Percentiles rank a stretch among this genome's conserved stretches.
Evolutionary conservation across 1,140 invertebrate genomes (phyloP).

Genomic region (Drosophila truncata): DNA sequence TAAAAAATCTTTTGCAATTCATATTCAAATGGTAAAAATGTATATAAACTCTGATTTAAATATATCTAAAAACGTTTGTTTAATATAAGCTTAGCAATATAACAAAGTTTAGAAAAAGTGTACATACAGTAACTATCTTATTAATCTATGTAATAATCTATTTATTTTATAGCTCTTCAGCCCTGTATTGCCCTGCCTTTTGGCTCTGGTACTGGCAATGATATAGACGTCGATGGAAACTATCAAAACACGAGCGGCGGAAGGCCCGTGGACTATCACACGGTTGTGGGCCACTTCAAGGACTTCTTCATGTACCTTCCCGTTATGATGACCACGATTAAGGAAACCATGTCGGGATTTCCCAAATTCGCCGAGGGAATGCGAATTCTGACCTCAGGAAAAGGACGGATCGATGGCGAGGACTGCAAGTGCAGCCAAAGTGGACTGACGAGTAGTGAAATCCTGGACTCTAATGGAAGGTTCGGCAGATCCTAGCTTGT

Average conservation of each 20-base stretch:
- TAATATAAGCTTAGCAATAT: background rate
- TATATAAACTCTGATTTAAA: background rate
- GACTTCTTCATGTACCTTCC: constrained; percentile 83
- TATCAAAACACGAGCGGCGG: constrained; percentile 33
- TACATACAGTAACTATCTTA: background rate
- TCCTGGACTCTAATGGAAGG: constrained; percentile 54
- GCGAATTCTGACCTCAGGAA: constrained; percentile 70
- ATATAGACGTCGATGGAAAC: constrained; percentile 59
- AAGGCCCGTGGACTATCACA: constrained; percentile 70
- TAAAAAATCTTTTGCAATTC: background rate
- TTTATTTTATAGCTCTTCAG: constrained; percentile 36
- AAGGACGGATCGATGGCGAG: constrained; percentile 59
- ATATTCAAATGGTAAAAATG: background rate
- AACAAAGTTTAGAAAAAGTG: background rate
- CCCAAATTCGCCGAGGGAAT: constrained; percentile 80
- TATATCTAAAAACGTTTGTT: background rate
- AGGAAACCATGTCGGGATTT: constrained; percentile 79
- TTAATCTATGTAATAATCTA: background rate
- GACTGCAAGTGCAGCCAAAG: constrained; percentile 76
- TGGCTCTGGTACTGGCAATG: constrained; percentile 43
- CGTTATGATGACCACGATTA: constrained; percentile 80
- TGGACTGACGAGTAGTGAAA: constrained; percentile 54
- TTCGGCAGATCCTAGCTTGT: constrained; percentile 45
- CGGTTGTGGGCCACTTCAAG: constrained; percentile 76
- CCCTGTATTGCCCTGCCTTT: constrained; percentile 45